Base-by-base conservation (phyloP, 2,888 invertebrate genomes). In the Eumacrocentrus americanus region DNA sequence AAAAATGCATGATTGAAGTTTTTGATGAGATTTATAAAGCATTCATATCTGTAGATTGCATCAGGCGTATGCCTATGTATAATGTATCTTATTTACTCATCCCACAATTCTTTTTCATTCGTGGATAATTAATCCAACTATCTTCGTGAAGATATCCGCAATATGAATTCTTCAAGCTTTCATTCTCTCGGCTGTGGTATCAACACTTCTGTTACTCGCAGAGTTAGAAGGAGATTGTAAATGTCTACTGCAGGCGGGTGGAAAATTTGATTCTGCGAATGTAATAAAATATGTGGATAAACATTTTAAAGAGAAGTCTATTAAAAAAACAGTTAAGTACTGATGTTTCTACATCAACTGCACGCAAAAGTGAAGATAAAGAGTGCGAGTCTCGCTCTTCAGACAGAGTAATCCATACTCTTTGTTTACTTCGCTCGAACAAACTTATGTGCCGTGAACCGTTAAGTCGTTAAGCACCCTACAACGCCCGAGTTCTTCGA, bases 371-470 rank as follows among this genome's bases (percentile, higher is more conserved):
- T 48, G 52, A 34, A 64, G 56, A 52, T 37, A 51, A 60, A 37
- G 54, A 50, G 29, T 51, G 44, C 52, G n/a, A n/a, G n/a, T n/a
- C n/a, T n/a, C n/a, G 38, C 58, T 48, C 54, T 57, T 40, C 42
- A 54, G 34, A 42, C 58, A 48, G 34, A 61, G 67, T 63, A 67
- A 67, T 66, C 67, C 65, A 67, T 67, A 67, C 66, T 67, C 66
- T 67, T 66, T 67, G 67, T 67, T 67, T 67, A 67, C 67, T 52
- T 57, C 63, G 59, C 67, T 65, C 63, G 63, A 63, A 63, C 64
- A 66, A 67, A 67, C 66, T 67, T 67, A 67, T 62, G 65, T 66
- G 66, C 60, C 60, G 63, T 63, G 62, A 66, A 67, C 67, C 67
- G 66, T 67, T 67, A 67, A 67, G 64, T 67, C 66, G 65, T 67